A percentile compares a stretch with the other conserved stretches of the same genome.
Evolutionary conservation across 2,797 vertebrate species (phyloP).

Genomic region (Cephalopachus bancanus): DNA sequence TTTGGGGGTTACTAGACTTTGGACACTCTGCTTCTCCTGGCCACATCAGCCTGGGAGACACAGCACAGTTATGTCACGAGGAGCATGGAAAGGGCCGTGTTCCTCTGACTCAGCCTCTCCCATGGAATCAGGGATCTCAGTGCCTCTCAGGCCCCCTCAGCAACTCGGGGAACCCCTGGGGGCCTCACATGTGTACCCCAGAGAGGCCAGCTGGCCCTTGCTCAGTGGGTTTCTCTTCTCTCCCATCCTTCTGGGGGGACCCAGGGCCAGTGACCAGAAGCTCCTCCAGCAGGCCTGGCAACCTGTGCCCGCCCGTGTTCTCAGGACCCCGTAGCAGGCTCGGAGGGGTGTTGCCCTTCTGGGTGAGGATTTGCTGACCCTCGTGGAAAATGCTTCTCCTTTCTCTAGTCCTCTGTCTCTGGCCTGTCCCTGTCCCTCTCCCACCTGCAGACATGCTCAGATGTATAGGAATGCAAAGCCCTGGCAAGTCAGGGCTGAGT

Average conservation of each 20-base stretch:
- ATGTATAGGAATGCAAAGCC: not conserved
- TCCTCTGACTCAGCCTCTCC: not conserved
- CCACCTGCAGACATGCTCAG: not conserved
- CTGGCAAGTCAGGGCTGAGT: not conserved
- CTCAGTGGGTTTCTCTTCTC: not conserved
- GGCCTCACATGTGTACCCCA: not conserved
- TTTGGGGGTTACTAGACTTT: not conserved
- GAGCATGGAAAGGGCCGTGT: not conserved
- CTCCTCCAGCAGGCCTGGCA: not conserved
- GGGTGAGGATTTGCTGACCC: not conserved
- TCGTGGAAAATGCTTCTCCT: too few relatives aligned
- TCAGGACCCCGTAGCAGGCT: not conserved
- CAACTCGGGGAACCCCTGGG: not conserved
- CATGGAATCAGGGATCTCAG: not conserved
- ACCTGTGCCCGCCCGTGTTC: not conserved
- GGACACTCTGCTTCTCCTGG: not conserved
- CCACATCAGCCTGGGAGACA: not conserved
- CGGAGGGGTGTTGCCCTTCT: not conserved
- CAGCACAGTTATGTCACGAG: not conserved
- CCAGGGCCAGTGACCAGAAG: not conserved
- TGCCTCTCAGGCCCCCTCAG: not conserved
- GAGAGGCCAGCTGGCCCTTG: not conserved
- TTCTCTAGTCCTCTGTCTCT: not conserved
- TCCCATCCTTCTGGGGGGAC: not conserved
- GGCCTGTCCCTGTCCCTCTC: not conserved